A percentile compares a stretch with the other conserved stretches of the same genome.
phyloP scores from a whole-genome alignment of 2,113 vertebrate genomes.

The Nothoprocta perdicaria region DNA sequence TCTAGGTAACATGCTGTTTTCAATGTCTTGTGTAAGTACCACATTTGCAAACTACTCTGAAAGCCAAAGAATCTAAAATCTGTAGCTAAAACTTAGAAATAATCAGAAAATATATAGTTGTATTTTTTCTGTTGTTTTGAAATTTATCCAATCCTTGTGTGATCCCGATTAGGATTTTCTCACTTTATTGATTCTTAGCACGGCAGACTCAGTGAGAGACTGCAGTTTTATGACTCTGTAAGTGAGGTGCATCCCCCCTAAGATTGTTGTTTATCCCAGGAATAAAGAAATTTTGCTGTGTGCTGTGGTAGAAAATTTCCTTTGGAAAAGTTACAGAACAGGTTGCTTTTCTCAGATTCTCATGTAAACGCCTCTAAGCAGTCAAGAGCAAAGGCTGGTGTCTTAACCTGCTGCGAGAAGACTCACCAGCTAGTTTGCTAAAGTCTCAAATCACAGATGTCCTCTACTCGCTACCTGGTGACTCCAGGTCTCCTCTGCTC shows the following conservation, averaged over 20 bases:
- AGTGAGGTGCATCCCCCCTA: neutral
- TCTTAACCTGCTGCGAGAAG: neutral
- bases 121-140: neutral
- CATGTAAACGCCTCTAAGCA: neutral
- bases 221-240: neutral
- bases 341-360: neutral
- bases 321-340: neutral
- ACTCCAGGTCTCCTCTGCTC: neutral
- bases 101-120: neutral
- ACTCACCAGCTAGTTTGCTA: neutral
- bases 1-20: neutral
- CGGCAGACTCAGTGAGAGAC: neutral
- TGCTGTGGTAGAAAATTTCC: neutral
- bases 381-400: neutral
- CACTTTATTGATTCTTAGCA: neutral
- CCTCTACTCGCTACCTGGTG: neutral
- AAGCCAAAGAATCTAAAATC: neutral
- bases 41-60: neutral
- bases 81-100: neutral
- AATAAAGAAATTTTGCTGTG: neutral
- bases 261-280: neutral
- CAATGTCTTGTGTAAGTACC: neutral
- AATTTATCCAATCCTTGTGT: neutral
- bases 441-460: no score
- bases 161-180: neutral